Base-by-base conservation (phyloP, 2,888 invertebrate genomes). In the Imbricaverruca yamaguchii region DNA sequence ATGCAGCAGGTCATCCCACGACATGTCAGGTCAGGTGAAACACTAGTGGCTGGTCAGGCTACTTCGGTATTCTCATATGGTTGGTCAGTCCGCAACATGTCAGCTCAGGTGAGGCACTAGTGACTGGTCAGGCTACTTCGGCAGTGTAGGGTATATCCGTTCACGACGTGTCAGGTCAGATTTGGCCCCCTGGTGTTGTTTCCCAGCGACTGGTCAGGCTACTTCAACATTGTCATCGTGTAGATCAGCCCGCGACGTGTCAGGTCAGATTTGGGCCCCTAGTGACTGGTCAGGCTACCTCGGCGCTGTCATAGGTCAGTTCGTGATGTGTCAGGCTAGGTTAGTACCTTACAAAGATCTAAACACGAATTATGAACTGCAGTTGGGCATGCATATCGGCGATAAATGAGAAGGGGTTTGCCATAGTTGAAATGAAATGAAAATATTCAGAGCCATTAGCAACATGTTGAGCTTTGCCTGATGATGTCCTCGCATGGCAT, bases 161-260 rank as follows among this genome's bases (percentile, higher is more conserved):
- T 9, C 57, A 9, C 10, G 59, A 59, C 11, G 59, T 59, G 59
- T 15, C 59, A 59, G 12, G 11, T 13, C 59, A 59, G 12, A 59
- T 13, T 11, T 59, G 59, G 12, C 11, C 59, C 74, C 53, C 53
- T 74, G 53, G 13, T 74, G 74, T 94, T 97, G 92, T 93, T 97
- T 85, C 97, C 97, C 0, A 95, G 95, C 88, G 95, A 97, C 89
- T 97, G 97, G 97, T 95, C 96, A 0, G 94, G 96, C 87, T 96
- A 96, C 88, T 94, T 96, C 87, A 95, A 95, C 86, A 91, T 94
- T 85, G 89, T 96, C 83, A 90, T 96, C 85, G 92, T 95, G 95
- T 95, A 83, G 67, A 80, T n/a, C n/a, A n/a, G n/a, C n/a, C n/a
- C n/a, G n/a, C n/a, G n/a, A n/a, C n/a, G n/a, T n/a, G n/a, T n/a